Base-by-base conservation (phyloP, 1,140 invertebrate species). In the Batillaria attramentaria region DNA sequence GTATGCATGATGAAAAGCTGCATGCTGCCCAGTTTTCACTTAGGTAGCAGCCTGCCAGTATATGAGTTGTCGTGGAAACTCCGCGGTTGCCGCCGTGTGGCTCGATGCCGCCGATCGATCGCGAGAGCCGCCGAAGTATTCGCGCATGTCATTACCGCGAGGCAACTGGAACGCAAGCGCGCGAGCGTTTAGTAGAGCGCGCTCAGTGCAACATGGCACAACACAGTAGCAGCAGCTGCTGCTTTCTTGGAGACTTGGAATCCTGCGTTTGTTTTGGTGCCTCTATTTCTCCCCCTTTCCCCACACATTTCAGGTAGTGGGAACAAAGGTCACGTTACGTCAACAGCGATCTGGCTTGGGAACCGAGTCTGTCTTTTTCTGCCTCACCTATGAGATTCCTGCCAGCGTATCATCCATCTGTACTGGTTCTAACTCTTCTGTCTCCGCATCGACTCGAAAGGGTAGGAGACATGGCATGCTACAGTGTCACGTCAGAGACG, bases 81-180 rank as follows among this genome's bases (percentile, higher is more conserved):
- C 68, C 42, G 42, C 68, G 68, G 66, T 37, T 28, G 8, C 42
- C 66, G 16, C 8, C 20, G 35, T 20, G 66, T 5, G 18, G 20
- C n/a, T n/a, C n/a, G n/a, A n/a, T n/a, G n/a, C n/a, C n/a, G n/a
- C n/a, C n/a, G 68, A 70, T 70, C 68, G 68, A 70, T 70, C 41
- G 33, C 68, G 62, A 35, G 20, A 10, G 46, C n/a, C 68, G 68
- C 68, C 68, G 68, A 70, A 43, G 68, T 70, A 70, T 70, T 70
- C 68, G 68, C 68, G 68, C 68, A 70, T 70, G 68, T 70, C 68
- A 70, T 70, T 70, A 28, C 35, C 66, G 66, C 35, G 37, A 2
- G 66, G 20, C 37, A 28, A 20, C 5, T 5, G 66, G 8, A 5
- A 10, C n/a, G 20, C 2, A 39, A 31, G 20, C 37, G 41, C 24